Percentiles rank a stretch among this genome's conserved stretches.
These are phyloP conservation scores for Cyprinodon diabolis DNA, from an alignment of 2,797 vertebrate genomes.

Conservation along the genomic window DNA sequence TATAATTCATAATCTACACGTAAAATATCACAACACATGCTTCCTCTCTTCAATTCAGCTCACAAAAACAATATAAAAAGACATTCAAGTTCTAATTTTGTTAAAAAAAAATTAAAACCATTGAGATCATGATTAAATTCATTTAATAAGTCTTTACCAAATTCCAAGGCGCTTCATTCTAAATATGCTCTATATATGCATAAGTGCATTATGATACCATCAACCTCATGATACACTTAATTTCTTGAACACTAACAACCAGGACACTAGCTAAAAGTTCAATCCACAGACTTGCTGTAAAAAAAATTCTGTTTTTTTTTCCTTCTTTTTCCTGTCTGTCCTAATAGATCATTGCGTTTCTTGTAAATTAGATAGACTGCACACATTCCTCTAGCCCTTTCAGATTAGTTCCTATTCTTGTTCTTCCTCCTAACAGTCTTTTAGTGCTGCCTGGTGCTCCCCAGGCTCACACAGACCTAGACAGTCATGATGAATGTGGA, in stretches of 20 bases:
- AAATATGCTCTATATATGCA: background rate
- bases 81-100: background rate
- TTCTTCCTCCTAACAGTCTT: conserved; percentile 30
- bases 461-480: conserved; percentile 46
- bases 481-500: conserved; percentile 81
- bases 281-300: background rate
- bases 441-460: conserved; percentile 41
- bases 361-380: conserved; percentile 23
- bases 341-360: background rate
- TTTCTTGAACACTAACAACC: background rate
- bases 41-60: no score
- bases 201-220: background rate
- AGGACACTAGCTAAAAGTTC: background rate
- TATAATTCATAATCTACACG: no score
- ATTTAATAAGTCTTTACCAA: background rate
- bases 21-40: no score
- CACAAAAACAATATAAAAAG: no score
- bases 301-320: background rate
- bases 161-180: background rate
- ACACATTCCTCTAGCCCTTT: conserved; percentile 21
- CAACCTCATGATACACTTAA: background rate
- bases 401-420: conserved; percentile 14
- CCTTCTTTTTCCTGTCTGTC: background rate
- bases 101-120: background rate
- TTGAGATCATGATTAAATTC: background rate